Base-by-base conservation (phyloP, 1,140 invertebrate genomes). In the Drosophila kanapiae region DNA sequence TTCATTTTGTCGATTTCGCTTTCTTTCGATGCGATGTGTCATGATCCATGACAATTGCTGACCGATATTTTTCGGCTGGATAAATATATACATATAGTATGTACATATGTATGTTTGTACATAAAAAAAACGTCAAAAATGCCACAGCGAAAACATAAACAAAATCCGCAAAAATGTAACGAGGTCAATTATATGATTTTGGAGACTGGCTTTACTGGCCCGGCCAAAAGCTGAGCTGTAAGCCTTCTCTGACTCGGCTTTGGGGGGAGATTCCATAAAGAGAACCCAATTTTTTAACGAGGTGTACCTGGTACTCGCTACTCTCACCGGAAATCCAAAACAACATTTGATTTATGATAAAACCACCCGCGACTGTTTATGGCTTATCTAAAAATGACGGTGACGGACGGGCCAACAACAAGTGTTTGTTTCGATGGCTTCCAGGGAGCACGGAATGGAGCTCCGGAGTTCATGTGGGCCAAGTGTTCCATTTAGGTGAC, bases 311-410 rank as follows among this genome's bases (percentile, higher is more conserved):
- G 43, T 33, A 33, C 48, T 51, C 29, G 48, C n/a, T 51, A 16
- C 27, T 16, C 27, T 27, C n/a, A 88, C 83, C 83, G 83, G 83
- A 87, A 87, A 87, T 87, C 77, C 83, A 88, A 84, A 75, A 84
- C 80, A 83, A 84, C 84, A 83, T 83, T 80, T 84, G 84, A 88
- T 87, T 88, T 87, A 88, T 80, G 83, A 88, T 87, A 76, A 80
- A 87, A 71, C 70, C 74, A 63, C 74, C 58, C 82, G 65, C 69
- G 57, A 65, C 76, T 87, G 45, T 87, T 84, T 87, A 87, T 88
- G 84, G 83, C 80, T 87, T 87, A 87, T 87, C 83, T 87, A 65
- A 71, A 86, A 77, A 65, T 47, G 78, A 64, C 77, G 62, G 35
- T 60, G 51, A 64, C 76, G 42, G 59, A 42, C 75, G 63, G 53